A percentile compares a stretch with the other conserved stretches of the same genome.
These are phyloP conservation scores for Plecturocebus donacophilus DNA, from an alignment of 2,113 vertebrate genomes.

Conservation along the genomic window DNA sequence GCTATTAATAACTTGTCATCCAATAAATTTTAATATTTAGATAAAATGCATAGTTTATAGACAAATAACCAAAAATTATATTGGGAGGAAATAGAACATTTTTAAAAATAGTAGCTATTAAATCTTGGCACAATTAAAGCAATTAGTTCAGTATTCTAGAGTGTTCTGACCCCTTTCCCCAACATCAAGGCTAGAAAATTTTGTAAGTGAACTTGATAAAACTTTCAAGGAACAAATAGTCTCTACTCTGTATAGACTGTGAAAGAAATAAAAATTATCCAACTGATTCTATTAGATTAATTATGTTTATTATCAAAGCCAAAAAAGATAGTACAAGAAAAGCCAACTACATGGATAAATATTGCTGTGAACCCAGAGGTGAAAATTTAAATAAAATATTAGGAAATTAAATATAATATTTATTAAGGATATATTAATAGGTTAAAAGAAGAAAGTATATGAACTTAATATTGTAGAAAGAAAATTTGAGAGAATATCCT, in stretches of 20 bases:
- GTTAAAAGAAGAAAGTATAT: background rate
- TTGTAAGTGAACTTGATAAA: background rate
- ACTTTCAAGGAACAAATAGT: background rate
- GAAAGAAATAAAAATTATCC: background rate
- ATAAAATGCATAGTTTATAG: background rate
- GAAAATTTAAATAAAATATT: slow-evolving; percentile 1
- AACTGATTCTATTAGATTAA: background rate
- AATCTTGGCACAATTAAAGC: background rate
- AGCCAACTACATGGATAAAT: background rate
- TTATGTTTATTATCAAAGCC: background rate
- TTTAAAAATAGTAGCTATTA: background rate
- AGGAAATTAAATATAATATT: background rate
- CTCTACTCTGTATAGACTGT: background rate
- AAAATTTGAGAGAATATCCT: background rate
- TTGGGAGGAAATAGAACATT: background rate
- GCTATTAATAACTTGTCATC: background rate
- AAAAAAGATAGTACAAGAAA: background rate
- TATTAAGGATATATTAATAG: background rate
- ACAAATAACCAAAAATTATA: background rate
- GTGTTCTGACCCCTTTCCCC: background rate
- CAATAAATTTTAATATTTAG: background rate
- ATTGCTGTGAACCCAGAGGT: background rate
- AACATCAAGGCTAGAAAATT: background rate
- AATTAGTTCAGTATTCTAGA: background rate
- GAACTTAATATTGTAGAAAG: background rate